Percentiles rank a stretch among this genome's conserved stretches.
phyloP scores from a whole-genome alignment of 2,113 vertebrate genomes.

The Struthidea cinerea region DNA sequence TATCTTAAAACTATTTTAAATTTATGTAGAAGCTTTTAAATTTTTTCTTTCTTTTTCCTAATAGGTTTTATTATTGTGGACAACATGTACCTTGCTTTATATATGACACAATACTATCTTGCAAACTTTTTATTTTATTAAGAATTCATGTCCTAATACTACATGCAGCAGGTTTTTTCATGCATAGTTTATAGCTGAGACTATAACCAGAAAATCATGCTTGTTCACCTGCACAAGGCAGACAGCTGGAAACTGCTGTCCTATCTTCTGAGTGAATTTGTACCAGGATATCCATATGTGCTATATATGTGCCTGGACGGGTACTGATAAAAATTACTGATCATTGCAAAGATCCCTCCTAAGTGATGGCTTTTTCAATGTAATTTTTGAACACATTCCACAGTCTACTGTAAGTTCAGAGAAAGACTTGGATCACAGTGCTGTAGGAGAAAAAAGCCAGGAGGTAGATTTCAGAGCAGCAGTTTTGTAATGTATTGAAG shows the following conservation, averaged over 20 bases:
- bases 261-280: neutral
- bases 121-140: neutral
- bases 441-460: neutral
- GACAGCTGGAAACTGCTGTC: neutral
- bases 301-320: neutral
- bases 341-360: neutral
- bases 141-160: neutral
- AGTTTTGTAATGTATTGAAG: neutral
- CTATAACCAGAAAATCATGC: neutral
- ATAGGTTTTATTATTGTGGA: neutral
- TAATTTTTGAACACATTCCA: neutral
- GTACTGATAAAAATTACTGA: neutral
- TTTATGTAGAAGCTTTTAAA: neutral
- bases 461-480: neutral
- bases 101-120: neutral
- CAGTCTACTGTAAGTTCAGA: neutral
- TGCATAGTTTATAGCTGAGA: neutral
- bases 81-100: neutral
- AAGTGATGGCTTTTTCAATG: neutral
- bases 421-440: neutral
- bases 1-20: neutral
- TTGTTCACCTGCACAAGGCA: neutral
- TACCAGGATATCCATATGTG: neutral
- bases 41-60: neutral
- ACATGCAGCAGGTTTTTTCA: neutral